Percentiles rank a stretch among this genome's conserved stretches.
Evolutionary conservation across 2,888 invertebrate genomes (phyloP).

Genomic region (Mycalesis mineus): DNA sequence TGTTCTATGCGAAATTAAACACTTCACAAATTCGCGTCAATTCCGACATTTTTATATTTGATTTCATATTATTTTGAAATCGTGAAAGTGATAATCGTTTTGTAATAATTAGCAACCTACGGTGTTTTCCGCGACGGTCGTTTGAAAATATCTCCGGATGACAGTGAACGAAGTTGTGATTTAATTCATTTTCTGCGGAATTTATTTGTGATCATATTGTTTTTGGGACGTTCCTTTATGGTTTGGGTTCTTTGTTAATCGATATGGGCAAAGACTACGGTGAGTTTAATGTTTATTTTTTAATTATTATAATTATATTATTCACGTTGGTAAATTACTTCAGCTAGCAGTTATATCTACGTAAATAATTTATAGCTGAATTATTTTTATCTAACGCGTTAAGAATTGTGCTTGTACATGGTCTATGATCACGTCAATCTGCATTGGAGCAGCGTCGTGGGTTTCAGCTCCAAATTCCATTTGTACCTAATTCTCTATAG

Average conservation of each 20-base stretch:
- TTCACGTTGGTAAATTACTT: too few relatives aligned
- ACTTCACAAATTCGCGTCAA: not conserved
- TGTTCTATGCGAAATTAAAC: not conserved
- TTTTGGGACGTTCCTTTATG: not conserved
- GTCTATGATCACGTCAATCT: too few relatives aligned
- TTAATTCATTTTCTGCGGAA: constrained; percentile 6
- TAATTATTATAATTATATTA: not conserved
- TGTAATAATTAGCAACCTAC: constrained; percentile 20
- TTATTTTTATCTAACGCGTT: too few relatives aligned
- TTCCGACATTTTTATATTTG: not conserved
- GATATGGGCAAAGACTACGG: constrained; percentile 63
- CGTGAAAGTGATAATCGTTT: constrained; percentile 20
- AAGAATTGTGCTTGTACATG: too few relatives aligned
- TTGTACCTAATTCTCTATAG: too few relatives aligned
- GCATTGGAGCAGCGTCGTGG: too few relatives aligned
- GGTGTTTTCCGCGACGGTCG: constrained; percentile 28
- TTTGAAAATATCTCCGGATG: constrained; percentile 25
- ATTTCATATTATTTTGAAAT: not conserved
- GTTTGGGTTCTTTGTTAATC: not conserved
- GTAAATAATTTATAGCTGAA: too few relatives aligned
- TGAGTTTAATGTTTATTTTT: constrained; percentile 30
- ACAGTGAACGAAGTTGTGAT: constrained; percentile 1
- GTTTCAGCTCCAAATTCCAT: too few relatives aligned
- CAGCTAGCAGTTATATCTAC: too few relatives aligned
- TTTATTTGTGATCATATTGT: not conserved